Evolutionary conservation across 2,113 vertebrate species (phyloP).

Genomic region (Otis tarda): DNA sequence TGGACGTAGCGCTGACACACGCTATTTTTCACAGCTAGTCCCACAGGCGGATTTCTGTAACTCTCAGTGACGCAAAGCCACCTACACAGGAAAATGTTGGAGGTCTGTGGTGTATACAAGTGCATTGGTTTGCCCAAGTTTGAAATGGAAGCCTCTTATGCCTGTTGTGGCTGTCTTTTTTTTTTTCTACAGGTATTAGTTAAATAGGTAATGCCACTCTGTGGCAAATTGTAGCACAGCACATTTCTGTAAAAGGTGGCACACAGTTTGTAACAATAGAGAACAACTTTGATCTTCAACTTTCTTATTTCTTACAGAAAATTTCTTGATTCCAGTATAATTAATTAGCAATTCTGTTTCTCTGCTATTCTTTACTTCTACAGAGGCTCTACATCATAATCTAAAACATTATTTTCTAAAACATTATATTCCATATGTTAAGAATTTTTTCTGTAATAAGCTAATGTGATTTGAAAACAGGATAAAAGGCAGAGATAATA

Average conservation of each 20-base stretch:
- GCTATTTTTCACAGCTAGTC: neutral
- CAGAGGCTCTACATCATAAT: neutral
- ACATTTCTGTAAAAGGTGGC: neutral
- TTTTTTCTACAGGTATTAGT: rapidly evolving
- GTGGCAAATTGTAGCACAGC: neutral
- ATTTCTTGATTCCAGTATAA: neutral
- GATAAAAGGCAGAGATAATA: neutral
- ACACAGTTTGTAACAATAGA: too few relatives aligned
- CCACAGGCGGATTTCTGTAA: neutral
- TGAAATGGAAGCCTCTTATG: neutral
- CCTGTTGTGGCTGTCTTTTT: neutral
- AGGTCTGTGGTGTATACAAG: rapidly evolving
- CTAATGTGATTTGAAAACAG: neutral
- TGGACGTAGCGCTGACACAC: rapidly evolving
- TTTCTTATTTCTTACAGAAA: neutral
- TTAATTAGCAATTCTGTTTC: neutral
- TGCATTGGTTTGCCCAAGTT: neutral
- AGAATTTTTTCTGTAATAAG: neutral
- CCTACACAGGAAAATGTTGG: neutral
- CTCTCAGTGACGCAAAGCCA: neutral
- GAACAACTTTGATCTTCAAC: neutral
- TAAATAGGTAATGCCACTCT: neutral
- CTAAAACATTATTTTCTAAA: neutral
- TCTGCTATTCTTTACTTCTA: neutral
- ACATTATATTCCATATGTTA: neutral